Conservation (phyloP, 2,113 vertebrate genomes). For the Chlorocebus sabaeus region DNA sequence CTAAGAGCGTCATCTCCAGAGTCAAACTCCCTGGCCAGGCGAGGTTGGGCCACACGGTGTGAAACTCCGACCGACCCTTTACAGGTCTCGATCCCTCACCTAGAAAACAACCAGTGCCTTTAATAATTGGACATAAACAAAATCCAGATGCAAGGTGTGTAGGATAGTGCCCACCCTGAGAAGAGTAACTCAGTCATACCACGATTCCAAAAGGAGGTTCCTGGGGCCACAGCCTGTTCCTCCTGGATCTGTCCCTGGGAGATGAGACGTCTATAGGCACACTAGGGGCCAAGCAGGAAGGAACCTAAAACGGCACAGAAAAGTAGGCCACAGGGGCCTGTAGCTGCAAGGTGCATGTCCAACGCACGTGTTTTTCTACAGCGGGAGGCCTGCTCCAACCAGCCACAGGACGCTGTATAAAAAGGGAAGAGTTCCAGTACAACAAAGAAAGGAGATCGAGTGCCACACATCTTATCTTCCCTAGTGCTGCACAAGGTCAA, state of each 20-base stretch:
- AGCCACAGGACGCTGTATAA: no score
- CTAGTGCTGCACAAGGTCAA: background rate
- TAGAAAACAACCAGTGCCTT: background rate
- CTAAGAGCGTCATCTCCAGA: background rate
- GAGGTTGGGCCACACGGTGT: background rate
- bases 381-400: background rate
- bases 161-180: background rate
- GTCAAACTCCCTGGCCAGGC: background rate
- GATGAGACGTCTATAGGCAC: background rate
- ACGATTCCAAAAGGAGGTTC: background rate
- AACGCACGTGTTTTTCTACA: background rate
- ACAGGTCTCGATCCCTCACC: background rate
- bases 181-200: background rate
- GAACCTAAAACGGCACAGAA: background rate
- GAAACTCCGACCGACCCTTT: background rate
- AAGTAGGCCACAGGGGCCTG: background rate
- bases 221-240: rapidly evolving
- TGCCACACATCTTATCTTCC: background rate
- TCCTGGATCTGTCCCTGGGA: background rate
- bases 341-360: background rate
- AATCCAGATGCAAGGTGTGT: background rate
- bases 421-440: background rate
- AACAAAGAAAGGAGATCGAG: background rate
- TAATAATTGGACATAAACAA: no score
- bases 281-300: background rate